Percentiles rank a stretch among this genome's conserved stretches.
Evolutionary conservation across 2,797 vertebrate genomes (phyloP).

Genomic region (Pangasius djambal): DNA sequence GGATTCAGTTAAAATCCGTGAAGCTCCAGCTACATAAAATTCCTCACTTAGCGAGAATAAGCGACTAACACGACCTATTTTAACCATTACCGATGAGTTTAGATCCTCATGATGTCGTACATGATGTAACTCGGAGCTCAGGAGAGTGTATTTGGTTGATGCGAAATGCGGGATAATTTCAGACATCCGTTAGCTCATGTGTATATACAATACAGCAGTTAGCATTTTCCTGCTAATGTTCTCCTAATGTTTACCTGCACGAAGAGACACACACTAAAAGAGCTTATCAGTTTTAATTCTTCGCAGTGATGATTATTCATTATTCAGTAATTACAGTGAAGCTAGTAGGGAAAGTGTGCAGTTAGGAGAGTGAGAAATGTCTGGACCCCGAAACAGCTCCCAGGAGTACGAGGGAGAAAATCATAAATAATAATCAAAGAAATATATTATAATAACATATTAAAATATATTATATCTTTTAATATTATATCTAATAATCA

Average conservation of each 20-base stretch:
- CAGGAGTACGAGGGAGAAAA: background rate
- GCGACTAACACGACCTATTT: background rate
- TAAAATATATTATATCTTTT: no score
- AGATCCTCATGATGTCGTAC: no score
- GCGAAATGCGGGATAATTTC: background rate
- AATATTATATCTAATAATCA: no score
- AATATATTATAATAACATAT: no score
- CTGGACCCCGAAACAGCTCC: background rate
- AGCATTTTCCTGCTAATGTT: no score
- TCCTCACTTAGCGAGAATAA: background rate
- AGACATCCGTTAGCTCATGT: background rate
- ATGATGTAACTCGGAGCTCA: no score
- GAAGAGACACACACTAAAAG: no score
- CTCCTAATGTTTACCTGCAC: no score
- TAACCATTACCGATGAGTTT: background rate
- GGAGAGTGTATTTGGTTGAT: background rate
- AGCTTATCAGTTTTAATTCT: background rate
- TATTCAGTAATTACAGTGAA: background rate
- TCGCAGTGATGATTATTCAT: background rate
- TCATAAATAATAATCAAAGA: background rate
- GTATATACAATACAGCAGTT: background rate
- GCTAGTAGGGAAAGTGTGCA: background rate
- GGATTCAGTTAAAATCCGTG: no score
- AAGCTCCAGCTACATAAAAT: background rate
- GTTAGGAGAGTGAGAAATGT: background rate